phyloP scores from a whole-genome alignment of 2,888 invertebrate genomes.

The Melieria picta region DNA sequence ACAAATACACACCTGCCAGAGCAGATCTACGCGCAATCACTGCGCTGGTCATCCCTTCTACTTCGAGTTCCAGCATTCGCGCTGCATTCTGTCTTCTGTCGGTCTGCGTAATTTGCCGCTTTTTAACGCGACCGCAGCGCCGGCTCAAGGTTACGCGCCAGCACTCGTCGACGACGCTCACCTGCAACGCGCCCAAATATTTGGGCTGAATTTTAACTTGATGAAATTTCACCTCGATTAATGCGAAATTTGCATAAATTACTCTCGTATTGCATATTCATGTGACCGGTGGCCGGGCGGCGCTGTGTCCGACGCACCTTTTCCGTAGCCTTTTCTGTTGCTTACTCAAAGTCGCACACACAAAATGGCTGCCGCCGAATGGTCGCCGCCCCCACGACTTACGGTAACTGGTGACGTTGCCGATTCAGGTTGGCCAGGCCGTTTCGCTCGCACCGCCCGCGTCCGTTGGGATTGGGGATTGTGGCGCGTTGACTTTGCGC shows the following conservation, averaged over 20 bases:
- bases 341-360: conserved; percentile 22
- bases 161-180: not conserved
- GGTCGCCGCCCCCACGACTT: no score
- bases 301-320: conserved; percentile 16
- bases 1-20: no score
- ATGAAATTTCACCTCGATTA: conserved; percentile 59
- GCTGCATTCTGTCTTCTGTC: conserved; percentile 24
- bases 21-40: no score
- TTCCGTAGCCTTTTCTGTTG: conserved; percentile 8
- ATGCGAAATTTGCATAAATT: conserved; percentile 66
- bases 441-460: conserved; percentile 7
- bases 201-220: conserved; percentile 43
- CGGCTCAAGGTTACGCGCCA: conserved; percentile 40
- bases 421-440: no score
- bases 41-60: no score
- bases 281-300: conserved; percentile 42
- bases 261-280: conserved; percentile 66
- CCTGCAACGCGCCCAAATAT: conserved; percentile 9
- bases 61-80: no score
- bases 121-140: conserved; percentile 32
- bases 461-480: not conserved
- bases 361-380: conserved; percentile 21
- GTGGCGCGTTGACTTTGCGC: conserved; percentile 31
- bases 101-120: conserved; percentile 35
- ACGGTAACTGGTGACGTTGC: no score